Conservation (phyloP, 2,797 vertebrate genomes). For the Enteromius fasciolatus region DNA sequence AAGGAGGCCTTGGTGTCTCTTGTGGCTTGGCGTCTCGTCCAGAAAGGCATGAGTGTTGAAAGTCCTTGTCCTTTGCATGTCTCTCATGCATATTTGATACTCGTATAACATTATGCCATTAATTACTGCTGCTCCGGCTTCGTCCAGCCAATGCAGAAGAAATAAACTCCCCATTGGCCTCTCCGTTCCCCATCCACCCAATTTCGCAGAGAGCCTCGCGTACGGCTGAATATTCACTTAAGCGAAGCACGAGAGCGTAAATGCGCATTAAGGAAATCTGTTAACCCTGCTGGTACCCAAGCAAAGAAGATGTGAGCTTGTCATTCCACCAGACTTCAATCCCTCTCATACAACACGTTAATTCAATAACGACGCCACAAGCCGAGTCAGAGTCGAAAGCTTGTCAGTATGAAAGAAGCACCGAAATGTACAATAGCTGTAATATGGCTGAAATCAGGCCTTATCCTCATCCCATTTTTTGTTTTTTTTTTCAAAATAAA, state of each 20-base stretch:
- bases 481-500: neutral
- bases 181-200: neutral
- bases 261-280: conserved; percentile 42
- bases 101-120: conserved; percentile 46
- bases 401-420: conserved; percentile 65
- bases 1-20: conserved; percentile 25
- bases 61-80: conserved; percentile 25
- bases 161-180: conserved; percentile 8
- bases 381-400: conserved; percentile 56
- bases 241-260: conserved; percentile 20
- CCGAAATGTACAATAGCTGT: conserved; percentile 64
- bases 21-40: conserved; percentile 32
- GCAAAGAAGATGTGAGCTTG: neutral
- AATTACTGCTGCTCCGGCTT: conserved; percentile 38
- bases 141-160: neutral
- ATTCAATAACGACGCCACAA: conserved; percentile 62
- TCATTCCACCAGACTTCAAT: conserved; percentile 52
- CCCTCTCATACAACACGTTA: conserved; percentile 64
- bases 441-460: conserved; percentile 46
- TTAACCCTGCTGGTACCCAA: conserved; percentile 44
- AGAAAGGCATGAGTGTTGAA: conserved; percentile 40
- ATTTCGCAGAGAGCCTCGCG: conserved; percentile 8
- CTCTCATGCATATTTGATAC: conserved; percentile 59
- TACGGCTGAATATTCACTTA: conserved; percentile 49
- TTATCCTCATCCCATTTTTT: conserved; percentile 50